Evolutionary conservation across 2,888 invertebrate species (phyloP).

Genomic region (Parnassius mnemosyne): DNA sequence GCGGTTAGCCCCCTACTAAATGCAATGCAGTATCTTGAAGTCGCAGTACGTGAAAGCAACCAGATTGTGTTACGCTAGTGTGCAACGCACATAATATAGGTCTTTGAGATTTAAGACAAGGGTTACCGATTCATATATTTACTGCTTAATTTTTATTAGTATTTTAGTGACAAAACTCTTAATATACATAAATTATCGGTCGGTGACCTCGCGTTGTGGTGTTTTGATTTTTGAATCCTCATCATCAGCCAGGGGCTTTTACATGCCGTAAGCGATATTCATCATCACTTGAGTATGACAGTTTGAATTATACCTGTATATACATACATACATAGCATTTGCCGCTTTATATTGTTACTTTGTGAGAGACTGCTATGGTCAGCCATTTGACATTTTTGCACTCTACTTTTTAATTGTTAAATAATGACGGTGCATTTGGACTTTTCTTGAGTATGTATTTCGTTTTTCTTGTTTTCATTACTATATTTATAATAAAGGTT

Average conservation of each 20-base stretch:
- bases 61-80: slow-evolving; percentile 76
- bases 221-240: slow-evolving; percentile 42
- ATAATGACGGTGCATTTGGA: too few species aligned
- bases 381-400: slow-evolving; percentile 5
- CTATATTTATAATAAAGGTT: too few species aligned
- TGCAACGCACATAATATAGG: slow-evolving; percentile 74
- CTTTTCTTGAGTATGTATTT: too few species aligned
- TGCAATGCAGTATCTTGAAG: slow-evolving; percentile 83
- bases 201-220: slow-evolving; percentile 64
- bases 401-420: slow-evolving; percentile 6
- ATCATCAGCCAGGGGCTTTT: slow-evolving; percentile 60
- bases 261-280: slow-evolving; percentile 38
- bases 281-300: slow-evolving; percentile 13
- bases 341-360: slow-evolving; percentile 15
- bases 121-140: slow-evolving; percentile 66
- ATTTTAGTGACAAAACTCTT: slow-evolving; percentile 24
- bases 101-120: slow-evolving; percentile 51
- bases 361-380: slow-evolving; percentile 18
- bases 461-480: too few species aligned
- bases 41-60: slow-evolving; percentile 79
- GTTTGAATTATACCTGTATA: slow-evolving; percentile 4
- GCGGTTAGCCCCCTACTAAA: slow-evolving; percentile 88
- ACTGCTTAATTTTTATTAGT: slow-evolving; percentile 16
- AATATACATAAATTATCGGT: slow-evolving; percentile 47
- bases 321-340: slow-evolving; percentile 10